Conservation (phyloP, 2,113 vertebrate species). For the Tor tambroides region DNA sequence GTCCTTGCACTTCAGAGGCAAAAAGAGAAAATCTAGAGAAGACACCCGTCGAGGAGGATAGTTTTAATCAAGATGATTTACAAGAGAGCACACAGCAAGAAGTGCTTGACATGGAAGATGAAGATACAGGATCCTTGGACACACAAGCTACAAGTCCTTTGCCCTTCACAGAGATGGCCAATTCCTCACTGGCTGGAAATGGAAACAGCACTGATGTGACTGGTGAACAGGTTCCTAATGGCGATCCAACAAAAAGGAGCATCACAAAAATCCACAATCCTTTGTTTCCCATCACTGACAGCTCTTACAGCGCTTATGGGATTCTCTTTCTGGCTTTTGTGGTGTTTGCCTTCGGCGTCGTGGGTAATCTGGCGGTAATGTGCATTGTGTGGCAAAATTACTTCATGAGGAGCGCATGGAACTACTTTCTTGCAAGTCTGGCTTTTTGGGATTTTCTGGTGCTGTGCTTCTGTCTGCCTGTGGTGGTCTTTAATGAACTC, state of each 20-base stretch:
- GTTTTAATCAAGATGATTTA: slow-evolving; percentile 37
- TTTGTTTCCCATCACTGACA: slow-evolving; percentile 83
- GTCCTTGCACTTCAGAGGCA: slow-evolving; percentile 20
- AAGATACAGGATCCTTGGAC: slow-evolving; percentile 28
- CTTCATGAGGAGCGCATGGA: slow-evolving; percentile 95
- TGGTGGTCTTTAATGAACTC: slow-evolving; percentile 92
- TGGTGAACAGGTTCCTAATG: background rate
- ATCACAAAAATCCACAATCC: slow-evolving; percentile 82
- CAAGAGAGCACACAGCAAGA: slow-evolving; percentile 15
- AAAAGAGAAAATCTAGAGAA: slow-evolving; percentile 36
- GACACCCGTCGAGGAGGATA: background rate
- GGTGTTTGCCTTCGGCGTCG: slow-evolving; percentile 87
- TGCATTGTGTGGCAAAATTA: slow-evolving; percentile 98
- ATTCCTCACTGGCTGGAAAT: slow-evolving; percentile 9
- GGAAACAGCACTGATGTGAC: background rate
- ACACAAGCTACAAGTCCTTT: slow-evolving; percentile 20
- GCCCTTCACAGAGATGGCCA: slow-evolving; percentile 10
- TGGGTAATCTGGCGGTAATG: slow-evolving; percentile 94
- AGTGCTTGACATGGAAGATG: background rate
- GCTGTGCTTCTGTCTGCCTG: slow-evolving; percentile 90
- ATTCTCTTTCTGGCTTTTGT: slow-evolving; percentile 86
- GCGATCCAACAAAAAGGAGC: slow-evolving; percentile 41
- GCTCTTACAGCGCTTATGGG: slow-evolving; percentile 86
- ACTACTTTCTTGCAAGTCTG: slow-evolving; percentile 93
- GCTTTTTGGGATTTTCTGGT: slow-evolving; percentile 98